Evolutionary conservation across 1,140 invertebrate species (phyloP), one percentile per base, ranked within the genome.

Genomic region (Hesperophylax magnus): DNA sequence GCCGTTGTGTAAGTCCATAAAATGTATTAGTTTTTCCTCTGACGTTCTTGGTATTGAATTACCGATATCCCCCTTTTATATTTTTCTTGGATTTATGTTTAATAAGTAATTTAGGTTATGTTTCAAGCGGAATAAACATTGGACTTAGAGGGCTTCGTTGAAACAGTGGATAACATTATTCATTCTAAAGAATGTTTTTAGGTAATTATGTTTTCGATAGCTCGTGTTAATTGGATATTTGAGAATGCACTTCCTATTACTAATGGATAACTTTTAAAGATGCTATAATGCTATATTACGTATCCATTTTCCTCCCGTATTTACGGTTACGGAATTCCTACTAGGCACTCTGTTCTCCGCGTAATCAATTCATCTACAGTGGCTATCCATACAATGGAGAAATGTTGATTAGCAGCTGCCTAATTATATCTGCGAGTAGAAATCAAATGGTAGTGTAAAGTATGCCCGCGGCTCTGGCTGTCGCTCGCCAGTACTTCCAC

Each of bases 351-450:
- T 9, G 24, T 18, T 61, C 39, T 69, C 31, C 65, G n/a, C 34
- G 17, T 39, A 18, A 69, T 39, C 63, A 67, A 67, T 74, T 53
- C 56, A 67, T 34, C 22, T 22, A 54, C 71, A 74, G 71, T 74
- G 53, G 71, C 71, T 9, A 17, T 74, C 22, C 71, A 17, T 74
- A 24, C 52, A 24, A 14, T 52, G 47, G 53, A 27, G 69, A 60
- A 75, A 75, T 75, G 22, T 58, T 76, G 54, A 76, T 76, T 34
- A 34, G 56, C 54, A 27, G 53, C 24, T 60, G 54, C 20, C 27
- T 76, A 76, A 76, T 76, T 76, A 76, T 60, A 74, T 54, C 27
- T 47, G 11, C 71, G 18, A 11, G 69, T 15, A 69, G 20, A 24
- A 17, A 65, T 17, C 9, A 65, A n/a, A 17, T 39, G n/a, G 67